Conservation (phyloP, 2,113 vertebrate genomes). For the Channa argus region DNA sequence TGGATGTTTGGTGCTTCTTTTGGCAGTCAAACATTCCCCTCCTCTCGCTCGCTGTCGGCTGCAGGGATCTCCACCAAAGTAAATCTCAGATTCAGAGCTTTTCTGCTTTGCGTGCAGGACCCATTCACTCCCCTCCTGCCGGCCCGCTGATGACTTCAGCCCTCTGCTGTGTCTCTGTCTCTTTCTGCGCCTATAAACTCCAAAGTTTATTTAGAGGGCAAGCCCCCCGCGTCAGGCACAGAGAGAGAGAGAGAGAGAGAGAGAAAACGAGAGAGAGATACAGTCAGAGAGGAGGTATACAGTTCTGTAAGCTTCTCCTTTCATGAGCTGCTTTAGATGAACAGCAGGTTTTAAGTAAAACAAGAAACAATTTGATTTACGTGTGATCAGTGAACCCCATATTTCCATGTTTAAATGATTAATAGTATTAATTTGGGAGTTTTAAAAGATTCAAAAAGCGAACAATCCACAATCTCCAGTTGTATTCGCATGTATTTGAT, state of each 20-base stretch:
- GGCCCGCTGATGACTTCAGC: slow-evolving; percentile 84
- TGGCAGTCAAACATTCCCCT: slow-evolving; percentile 40
- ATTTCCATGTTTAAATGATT: no score
- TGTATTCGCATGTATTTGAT: no score
- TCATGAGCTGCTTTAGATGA: no score
- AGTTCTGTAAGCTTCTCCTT: no score
- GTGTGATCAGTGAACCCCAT: no score
- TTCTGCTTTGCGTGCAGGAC: slow-evolving; percentile 75
- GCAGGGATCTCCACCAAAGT: slow-evolving; percentile 50
- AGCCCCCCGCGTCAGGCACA: slow-evolving; percentile 78
- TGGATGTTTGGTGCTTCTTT: slow-evolving; percentile 18
- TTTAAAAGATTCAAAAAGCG: no score
- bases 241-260: slow-evolving; percentile 41
- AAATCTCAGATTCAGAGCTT: slow-evolving; percentile 75
- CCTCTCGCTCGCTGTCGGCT: slow-evolving; percentile 32
- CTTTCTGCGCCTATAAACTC: slow-evolving; percentile 64
- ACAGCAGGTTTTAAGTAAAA: no score
- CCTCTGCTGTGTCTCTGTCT: slow-evolving; percentile 69
- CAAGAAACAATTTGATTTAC: no score
- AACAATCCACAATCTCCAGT: no score
- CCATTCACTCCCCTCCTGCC: slow-evolving; percentile 75
- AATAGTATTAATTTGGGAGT: no score
- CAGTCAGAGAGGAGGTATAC: slow-evolving; percentile 41
- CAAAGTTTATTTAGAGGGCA: slow-evolving; percentile 87
- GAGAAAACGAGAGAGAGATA: slow-evolving; percentile 34